These are phyloP conservation scores for Mellivora capensis DNA, from an alignment of 2,113 vertebrate species.

Conservation along the genomic window DNA sequence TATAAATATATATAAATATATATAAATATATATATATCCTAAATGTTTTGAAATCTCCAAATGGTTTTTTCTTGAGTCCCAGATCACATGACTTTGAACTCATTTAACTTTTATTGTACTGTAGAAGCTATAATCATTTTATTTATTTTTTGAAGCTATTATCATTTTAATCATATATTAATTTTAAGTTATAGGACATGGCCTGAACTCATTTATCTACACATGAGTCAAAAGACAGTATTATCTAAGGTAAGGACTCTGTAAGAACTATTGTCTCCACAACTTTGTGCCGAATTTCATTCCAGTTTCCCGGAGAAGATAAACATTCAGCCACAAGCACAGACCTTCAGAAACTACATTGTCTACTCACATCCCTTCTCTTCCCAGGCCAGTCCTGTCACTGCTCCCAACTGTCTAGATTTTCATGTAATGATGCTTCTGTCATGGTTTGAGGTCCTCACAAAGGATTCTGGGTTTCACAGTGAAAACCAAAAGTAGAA, in stretches of 20 bases:
- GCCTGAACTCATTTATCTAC: not conserved
- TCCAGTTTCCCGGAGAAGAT: not conserved
- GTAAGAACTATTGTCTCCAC: not conserved
- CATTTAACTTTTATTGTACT: not conserved
- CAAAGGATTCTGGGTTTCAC: not conserved
- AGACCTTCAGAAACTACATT: fast-evolving
- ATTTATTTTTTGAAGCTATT: not conserved
- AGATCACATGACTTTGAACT: not conserved
- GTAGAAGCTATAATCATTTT: not conserved
- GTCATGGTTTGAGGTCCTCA: not conserved
- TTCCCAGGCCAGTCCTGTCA: not conserved
- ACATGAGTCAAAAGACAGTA: fast-evolving
- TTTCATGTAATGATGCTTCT: not conserved
- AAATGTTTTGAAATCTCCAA: not conserved
- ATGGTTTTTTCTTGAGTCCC: not conserved
- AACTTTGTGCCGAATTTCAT: not conserved
- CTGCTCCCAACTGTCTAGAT: not conserved
- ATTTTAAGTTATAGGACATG: not conserved
- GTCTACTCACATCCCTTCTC: not conserved
- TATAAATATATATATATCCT: not conserved
- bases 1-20: not conserved
- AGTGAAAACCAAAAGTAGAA: not conserved
- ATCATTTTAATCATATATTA: not conserved
- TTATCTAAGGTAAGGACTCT: not conserved
- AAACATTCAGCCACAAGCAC: too few species aligned